A percentile compares a stretch with the other conserved stretches of the same genome.
These are phyloP conservation scores for Pinctada fucata DNA, from an alignment of 2,888 invertebrate genomes.

Conservation along the genomic window DNA sequence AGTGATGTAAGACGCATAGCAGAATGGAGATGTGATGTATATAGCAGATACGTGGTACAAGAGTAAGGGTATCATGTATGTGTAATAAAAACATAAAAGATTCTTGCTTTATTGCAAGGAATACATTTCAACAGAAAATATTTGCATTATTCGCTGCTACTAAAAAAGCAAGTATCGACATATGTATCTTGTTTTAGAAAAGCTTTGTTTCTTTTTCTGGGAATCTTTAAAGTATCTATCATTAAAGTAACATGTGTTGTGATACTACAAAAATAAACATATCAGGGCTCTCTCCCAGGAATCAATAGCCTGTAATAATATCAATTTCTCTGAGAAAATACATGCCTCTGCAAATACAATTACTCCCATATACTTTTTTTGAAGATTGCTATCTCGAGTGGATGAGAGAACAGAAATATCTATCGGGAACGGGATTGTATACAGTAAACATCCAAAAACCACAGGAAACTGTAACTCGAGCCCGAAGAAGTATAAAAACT, in stretches of 20 bases:
- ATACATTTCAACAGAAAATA: too few species aligned
- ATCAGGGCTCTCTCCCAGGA: neutral
- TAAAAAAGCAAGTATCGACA: too few species aligned
- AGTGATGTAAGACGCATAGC: too few species aligned
- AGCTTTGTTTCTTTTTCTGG: too few species aligned
- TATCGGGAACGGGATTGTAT: neutral
- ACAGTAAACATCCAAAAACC: constrained; percentile 1
- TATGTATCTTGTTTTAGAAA: too few species aligned
- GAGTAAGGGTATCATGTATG: too few species aligned
- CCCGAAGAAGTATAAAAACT: constrained; percentile 17
- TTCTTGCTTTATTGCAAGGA: too few species aligned
- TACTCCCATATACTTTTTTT: neutral
- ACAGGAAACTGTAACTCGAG: neutral
- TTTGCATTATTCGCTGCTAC: too few species aligned
- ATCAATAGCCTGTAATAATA: neutral
- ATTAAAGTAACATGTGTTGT: neutral
- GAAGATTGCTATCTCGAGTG: neutral
- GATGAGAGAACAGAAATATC: neutral
- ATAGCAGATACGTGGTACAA: too few species aligned
- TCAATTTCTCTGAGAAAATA: constrained; percentile 2
- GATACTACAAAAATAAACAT: neutral
- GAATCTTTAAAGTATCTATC: too few species aligned
- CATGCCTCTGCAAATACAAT: neutral
- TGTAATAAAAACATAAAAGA: too few species aligned
- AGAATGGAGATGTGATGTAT: too few species aligned